phyloP scores from a whole-genome alignment of 2,797 vertebrate genomes.

The Pipistrellus nathusii region DNA sequence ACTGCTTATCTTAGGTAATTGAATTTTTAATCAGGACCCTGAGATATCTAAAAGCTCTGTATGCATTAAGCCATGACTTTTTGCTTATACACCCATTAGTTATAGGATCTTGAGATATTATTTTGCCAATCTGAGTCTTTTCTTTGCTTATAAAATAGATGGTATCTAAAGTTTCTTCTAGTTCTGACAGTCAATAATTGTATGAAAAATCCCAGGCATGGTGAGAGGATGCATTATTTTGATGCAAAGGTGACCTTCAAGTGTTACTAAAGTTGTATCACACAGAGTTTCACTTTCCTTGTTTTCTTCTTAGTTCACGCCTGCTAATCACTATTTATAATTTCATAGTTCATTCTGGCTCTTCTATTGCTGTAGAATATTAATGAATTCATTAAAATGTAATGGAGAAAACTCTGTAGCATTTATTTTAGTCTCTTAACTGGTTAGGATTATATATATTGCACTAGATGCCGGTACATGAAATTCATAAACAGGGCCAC shows the following conservation, averaged over 20 bases:
- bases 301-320: neutral
- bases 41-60: neutral
- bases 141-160: neutral
- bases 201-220: neutral
- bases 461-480: too few species aligned
- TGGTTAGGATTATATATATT: neutral
- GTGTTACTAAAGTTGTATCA: neutral
- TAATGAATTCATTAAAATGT: conserved; percentile 40
- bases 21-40: neutral
- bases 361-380: neutral
- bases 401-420: neutral
- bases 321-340: neutral
- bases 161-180: neutral
- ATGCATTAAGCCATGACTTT: neutral
- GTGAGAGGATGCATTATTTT: neutral
- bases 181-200: neutral
- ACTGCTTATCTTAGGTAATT: neutral
- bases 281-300: neutral
- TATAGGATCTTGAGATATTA: neutral
- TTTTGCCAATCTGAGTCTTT: neutral
- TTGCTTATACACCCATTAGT: neutral
- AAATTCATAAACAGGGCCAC: too few species aligned
- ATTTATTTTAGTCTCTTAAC: conserved; percentile 27
- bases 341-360: neutral
- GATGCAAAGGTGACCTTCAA: neutral